Base-by-base conservation (phyloP, 2,113 vertebrate genomes). In the Drymodes brunneopygia region DNA sequence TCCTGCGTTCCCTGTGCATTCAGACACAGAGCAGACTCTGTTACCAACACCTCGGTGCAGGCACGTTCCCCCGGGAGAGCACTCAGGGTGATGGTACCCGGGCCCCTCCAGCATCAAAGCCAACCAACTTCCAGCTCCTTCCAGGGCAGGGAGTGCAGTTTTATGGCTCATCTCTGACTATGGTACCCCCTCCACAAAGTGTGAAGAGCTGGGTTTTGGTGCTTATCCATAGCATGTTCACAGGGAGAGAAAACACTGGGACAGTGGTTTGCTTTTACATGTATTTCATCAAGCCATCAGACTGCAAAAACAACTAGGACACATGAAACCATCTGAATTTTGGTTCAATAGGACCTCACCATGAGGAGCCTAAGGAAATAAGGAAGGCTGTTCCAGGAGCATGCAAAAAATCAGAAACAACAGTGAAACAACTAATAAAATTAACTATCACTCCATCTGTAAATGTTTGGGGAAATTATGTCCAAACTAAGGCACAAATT, bases 191-290 rank as follows among this genome's bases (percentile, higher is more conserved):
- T 16, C 12, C 9, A 22, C 15, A 21, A 36, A 44, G 17, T 9
- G 17, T 27, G 60, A 70, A 45, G 38, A 35, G 19, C 2, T 74
- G 56, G 29, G 21, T 31, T 57, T 82, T 7, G 2, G 15, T 28
- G 67, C 0, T 1, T 25, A 51, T 11, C 18, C 1, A 1, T 6
- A 54, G 14, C 21, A 35, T 0, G 1, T 27, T 75, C 75, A 70
- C 18, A 35, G 35, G 16, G 13, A 69, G 13, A 25, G 7, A 13
- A 94, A 90, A 48, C 12, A 66, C 2, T 5, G n/a, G 31, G 29
- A 15, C 33, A 33, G 27, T 12, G 7, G 2, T 58, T 89, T 79
- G 31, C 17, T 80, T 72, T 65, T 69, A 33, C 20, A 35, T 6
- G 1, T 8, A 25, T 54, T 69, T 82, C 36, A 10, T 56, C 36